Evolutionary conservation across 2,113 vertebrate species (phyloP).

Genomic region (Lophotis ruficrista): DNA sequence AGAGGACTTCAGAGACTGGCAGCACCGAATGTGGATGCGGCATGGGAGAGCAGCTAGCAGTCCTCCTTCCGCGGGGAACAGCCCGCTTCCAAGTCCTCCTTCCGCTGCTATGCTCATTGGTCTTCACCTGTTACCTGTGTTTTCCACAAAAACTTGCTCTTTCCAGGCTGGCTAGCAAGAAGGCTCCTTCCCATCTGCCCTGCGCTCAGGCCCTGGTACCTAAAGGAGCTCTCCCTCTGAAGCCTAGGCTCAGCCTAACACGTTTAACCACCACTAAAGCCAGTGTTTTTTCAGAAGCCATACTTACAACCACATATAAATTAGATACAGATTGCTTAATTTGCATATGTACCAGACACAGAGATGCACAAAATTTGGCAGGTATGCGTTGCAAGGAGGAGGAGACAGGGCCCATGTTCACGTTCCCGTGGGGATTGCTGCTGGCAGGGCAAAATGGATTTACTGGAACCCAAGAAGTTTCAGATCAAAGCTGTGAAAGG

Average conservation of each 20-base stretch:
- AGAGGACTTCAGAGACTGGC: background rate
- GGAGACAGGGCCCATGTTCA: background rate
- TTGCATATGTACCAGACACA: constrained; percentile 58
- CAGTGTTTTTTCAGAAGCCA: background rate
- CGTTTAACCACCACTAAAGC: background rate
- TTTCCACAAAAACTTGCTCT: background rate
- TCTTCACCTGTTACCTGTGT: background rate
- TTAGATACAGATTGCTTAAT: constrained; percentile 37
- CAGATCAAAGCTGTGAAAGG: constrained; percentile 36
- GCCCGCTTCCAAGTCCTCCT: background rate
- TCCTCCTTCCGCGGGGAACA: background rate
- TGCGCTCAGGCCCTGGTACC: background rate
- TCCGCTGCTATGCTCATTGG: background rate
- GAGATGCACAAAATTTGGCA: constrained; percentile 16
- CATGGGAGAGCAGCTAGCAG: background rate
- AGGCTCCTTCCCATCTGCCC: background rate
- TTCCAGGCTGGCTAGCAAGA: background rate
- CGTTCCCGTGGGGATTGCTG: background rate
- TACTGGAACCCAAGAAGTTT: background rate
- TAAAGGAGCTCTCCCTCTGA: background rate
- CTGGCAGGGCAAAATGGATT: background rate
- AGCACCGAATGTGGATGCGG: background rate
- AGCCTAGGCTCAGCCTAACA: background rate
- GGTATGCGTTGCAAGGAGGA: background rate
- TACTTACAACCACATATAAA: constrained; percentile 9